Base-by-base conservation (phyloP, 2,797 vertebrate species). In the Xyrichtys novacula region DNA sequence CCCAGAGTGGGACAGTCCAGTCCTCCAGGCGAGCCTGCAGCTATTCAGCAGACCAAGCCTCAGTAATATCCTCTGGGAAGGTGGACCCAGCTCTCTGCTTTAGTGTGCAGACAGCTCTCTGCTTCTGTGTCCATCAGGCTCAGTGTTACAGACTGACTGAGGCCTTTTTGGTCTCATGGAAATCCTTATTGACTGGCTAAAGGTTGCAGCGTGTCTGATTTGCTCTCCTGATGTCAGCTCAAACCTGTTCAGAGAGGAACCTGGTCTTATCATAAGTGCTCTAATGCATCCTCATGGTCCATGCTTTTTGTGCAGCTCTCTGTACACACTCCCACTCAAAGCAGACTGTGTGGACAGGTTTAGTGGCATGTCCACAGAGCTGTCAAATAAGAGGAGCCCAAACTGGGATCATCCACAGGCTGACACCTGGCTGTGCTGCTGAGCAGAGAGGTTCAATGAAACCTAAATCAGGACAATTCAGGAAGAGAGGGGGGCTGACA, bases 391-490 rank as follows among this genome's bases (percentile, higher is more conserved):
- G 43, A 44, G 50, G 49, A 76, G 52, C 81, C 78, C 79, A 77
- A 76, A 71, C 73, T 73, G 47, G 71, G 60, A 85, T 82, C 75
- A 83, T 89, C 77, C 83, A 65, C 80, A 77, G 78, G 62, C 66
- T 76, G 65, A 73, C 59, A 69, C 54, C 58, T 16, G 44, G 69
- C 54, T 68, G 62, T 59, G 54, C 34, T 39, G 57, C n/a, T 65
- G 53, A 77, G 65, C 52, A 44, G 43, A 63, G 70, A 85, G 79
- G 83, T 92, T 86, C 78, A 86, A 88, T 80, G 82, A 80, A 78
- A 81, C 83, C 58, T 76, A 86, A 90, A 89, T 90, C 52, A 69
- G 74, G 68, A 83, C 12, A 74, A 86, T 83, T 75, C 65, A 53
- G 66, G 43, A 59, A 78, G 32, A 11, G 32, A 61, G 54, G 47